phyloP scores from a whole-genome alignment of 2,113 vertebrate genomes.

The Dromas ardeola region DNA sequence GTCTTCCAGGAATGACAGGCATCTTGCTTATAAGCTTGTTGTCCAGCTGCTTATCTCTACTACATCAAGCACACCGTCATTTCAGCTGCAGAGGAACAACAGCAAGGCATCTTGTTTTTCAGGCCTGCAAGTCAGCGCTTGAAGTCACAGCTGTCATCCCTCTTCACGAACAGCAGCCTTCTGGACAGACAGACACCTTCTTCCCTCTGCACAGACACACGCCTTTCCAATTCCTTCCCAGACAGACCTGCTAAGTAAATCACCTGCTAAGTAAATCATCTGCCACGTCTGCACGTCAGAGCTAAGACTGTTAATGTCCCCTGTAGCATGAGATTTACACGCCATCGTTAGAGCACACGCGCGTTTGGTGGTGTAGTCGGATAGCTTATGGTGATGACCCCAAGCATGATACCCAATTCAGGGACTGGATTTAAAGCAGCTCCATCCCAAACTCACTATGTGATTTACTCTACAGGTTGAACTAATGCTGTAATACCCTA shows the following conservation, averaged over 20 bases:
- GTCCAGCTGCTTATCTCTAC: not conserved
- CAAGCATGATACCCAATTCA: not conserved
- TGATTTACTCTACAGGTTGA: not conserved
- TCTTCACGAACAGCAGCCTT: not conserved
- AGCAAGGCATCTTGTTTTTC: not conserved
- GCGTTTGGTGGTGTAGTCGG: not conserved
- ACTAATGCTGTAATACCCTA: not conserved
- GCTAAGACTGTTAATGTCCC: not conserved
- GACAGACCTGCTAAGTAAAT: not conserved
- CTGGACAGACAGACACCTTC: not conserved
- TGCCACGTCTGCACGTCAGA: not conserved
- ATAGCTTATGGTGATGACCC: not conserved
- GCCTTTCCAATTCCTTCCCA: not conserved
- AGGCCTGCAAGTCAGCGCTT: not conserved
- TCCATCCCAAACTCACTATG: not conserved
- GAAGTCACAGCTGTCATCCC: not conserved
- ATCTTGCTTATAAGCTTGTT: not conserved
- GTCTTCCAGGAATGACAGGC: not conserved
- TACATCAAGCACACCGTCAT: not conserved
- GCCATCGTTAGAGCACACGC: rapidly evolving
- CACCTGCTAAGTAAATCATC: not conserved
- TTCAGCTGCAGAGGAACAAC: not conserved
- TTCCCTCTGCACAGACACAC: not conserved
- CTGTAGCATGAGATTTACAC: not conserved
- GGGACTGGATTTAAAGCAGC: not conserved